Conservation (phyloP, 2,113 vertebrate species). For the Callipepla californica region DNA sequence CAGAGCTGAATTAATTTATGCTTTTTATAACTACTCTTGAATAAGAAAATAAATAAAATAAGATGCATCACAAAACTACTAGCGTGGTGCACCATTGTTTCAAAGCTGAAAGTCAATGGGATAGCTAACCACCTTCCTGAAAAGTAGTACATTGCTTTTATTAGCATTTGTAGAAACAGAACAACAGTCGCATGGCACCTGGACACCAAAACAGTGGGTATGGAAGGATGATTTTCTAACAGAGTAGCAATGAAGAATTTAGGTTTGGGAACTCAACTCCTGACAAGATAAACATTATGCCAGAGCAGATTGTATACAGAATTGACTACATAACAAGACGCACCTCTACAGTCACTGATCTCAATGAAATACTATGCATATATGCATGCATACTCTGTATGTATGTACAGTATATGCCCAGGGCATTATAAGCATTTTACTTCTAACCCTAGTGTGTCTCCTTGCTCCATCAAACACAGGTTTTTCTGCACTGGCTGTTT, state of each 20-base stretch:
- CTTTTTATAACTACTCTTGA: not conserved
- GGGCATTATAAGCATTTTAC: not conserved
- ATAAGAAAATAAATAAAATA: not conserved
- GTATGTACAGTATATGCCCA: not conserved
- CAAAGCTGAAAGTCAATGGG: not conserved
- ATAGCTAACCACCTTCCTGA: not conserved
- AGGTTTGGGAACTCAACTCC: not conserved
- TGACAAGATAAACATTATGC: not conserved
- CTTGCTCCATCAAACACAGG: accelerated
- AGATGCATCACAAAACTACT: not conserved
- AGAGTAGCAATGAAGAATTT: not conserved
- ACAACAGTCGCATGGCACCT: not conserved
- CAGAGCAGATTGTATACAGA: not conserved
- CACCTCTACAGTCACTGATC: not conserved
- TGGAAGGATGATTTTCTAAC: not conserved
- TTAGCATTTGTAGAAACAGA: not conserved
- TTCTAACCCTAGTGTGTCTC: not conserved
- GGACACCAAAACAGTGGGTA: not conserved
- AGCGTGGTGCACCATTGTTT: not conserved
- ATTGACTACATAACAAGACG: not conserved
- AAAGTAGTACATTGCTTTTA: not conserved
- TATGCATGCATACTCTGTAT: not conserved
- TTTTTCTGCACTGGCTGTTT: not conserved
- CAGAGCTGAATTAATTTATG: not conserved
- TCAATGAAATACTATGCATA: not conserved